Percentiles rank a stretch among this genome's conserved stretches.
These are phyloP conservation scores for Tenthredo distinguenda DNA, from an alignment of 2,888 invertebrate genomes.

Conservation along the genomic window DNA sequence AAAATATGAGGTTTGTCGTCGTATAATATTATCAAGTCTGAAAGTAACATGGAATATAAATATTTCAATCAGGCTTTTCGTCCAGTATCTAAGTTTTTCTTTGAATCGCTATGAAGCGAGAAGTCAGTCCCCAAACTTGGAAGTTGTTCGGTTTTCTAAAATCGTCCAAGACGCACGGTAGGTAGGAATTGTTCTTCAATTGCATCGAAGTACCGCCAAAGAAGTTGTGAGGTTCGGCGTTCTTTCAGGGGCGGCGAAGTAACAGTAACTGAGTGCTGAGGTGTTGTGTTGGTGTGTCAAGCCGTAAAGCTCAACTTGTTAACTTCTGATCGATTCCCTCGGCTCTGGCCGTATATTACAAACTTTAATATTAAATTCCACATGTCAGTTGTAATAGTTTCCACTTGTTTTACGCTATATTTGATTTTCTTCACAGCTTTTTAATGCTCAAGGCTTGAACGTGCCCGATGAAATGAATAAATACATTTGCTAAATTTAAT, in stretches of 20 bases:
- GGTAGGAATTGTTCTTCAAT: conserved; percentile 54
- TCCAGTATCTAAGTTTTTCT: too few relatives aligned
- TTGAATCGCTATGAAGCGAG: neutral
- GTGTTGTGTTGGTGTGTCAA: conserved; percentile 66
- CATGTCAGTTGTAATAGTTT: conserved; percentile 68
- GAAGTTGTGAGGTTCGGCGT: conserved; percentile 56
- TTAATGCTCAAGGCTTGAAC: conserved; percentile 48
- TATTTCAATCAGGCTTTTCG: too few relatives aligned
- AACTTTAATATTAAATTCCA: conserved; percentile 72
- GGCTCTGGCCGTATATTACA: conserved; percentile 67
- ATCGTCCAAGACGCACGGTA: neutral
- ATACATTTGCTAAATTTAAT: conserved; percentile 56
- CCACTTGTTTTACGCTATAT: conserved; percentile 61
- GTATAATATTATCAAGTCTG: neutral
- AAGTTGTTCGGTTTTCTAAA: neutral
- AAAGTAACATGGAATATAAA: neutral
- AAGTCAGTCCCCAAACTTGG: neutral
- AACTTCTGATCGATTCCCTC: conserved; percentile 72
- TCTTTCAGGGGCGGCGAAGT: conserved; percentile 27
- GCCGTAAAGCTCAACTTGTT: conserved; percentile 72
- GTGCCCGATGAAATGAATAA: conserved; percentile 55
- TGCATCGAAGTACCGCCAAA: conserved; percentile 67
- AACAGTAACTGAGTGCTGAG: conserved; percentile 52
- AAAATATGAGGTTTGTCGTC: neutral
- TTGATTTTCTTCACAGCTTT: conserved; percentile 49